Percentiles rank a stretch among this genome's conserved stretches.
Conservation (phyloP, 2,797 vertebrate species). For the Sibirionetta formosa region DNA sequence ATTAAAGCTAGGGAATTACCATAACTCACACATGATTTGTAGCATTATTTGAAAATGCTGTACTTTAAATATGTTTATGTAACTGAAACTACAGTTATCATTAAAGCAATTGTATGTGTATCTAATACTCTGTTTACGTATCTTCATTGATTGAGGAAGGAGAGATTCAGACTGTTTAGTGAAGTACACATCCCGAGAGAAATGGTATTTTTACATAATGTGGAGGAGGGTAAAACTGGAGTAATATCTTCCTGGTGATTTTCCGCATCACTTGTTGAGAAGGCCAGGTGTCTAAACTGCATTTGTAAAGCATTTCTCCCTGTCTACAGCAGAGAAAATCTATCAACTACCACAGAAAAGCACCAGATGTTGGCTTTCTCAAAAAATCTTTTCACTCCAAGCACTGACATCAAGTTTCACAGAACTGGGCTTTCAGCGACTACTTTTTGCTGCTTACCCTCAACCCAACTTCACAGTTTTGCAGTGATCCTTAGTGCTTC, state of each 20-base stretch:
- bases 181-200: neutral
- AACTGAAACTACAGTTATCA: neutral
- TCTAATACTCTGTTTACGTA: neutral
- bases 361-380: neutral
- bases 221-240: neutral
- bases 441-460: neutral
- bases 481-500: neutral
- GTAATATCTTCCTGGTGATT: neutral
- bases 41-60: neutral
- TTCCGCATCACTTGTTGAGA: neutral
- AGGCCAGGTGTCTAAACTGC: neutral
- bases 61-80: conserved; percentile 6
- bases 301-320: neutral
- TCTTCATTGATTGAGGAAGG: conserved; percentile 8
- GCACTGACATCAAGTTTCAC: neutral
- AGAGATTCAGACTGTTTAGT: neutral
- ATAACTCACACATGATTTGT: neutral
- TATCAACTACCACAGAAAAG: neutral
- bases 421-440: neutral
- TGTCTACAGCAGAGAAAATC: neutral
- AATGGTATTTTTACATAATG: neutral
- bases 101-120: neutral
- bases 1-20: neutral
- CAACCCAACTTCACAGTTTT: neutral
- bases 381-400: neutral